Base-by-base conservation (phyloP, 2,113 vertebrate genomes). In the Chloebia gouldiae region DNA sequence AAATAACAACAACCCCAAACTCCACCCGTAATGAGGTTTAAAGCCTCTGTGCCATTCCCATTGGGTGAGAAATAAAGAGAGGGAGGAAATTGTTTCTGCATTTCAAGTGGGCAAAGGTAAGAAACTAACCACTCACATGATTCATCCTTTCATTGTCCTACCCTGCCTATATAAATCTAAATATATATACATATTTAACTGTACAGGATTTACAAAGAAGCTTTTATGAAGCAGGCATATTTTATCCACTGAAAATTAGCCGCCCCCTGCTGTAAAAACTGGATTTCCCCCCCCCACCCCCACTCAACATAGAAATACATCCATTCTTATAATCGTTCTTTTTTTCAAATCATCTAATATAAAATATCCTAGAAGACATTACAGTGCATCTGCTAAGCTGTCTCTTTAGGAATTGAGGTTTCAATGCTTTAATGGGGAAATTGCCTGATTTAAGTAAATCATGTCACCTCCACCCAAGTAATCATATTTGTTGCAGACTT, bases 241-340 rank as follows among this genome's bases (percentile, higher is more conserved):
- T 96, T 96, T 93, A 90, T 90, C 87, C 88, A 53, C 72, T 71
- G 82, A 91, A 96, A 97, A 97, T 97, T 93, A 97, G 91, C 65
- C 59, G 94, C 86, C 88, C 79, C 88, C 92, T 97, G 80, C 95
- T 95, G 95, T 60, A 98, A 95, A 96, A 95, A 87, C 79, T 73
- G 68, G 39, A 35, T 84, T 90, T 86, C 88, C 63, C 17, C 22
- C 25, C 39, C 42, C 88, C 63, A 14, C 22, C 25, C 39, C 42
- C 47, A 81, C 76, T 97, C 78, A 60, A 95, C 61, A 64, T 4
- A 95, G 90, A 97, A 96, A 95, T 91, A 90, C 79, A 95, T 96
- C 96, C 85, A 80, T 96, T 97, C 91, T 96, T 96, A 64, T 94
- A 97, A 97, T 86, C 97, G 97, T 97, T 98, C 92, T 93, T 97